Percentiles rank a stretch among this genome's conserved stretches.
Conservation (phyloP, 2,888 invertebrate species). For the Dicranocentrus wangi region DNA sequence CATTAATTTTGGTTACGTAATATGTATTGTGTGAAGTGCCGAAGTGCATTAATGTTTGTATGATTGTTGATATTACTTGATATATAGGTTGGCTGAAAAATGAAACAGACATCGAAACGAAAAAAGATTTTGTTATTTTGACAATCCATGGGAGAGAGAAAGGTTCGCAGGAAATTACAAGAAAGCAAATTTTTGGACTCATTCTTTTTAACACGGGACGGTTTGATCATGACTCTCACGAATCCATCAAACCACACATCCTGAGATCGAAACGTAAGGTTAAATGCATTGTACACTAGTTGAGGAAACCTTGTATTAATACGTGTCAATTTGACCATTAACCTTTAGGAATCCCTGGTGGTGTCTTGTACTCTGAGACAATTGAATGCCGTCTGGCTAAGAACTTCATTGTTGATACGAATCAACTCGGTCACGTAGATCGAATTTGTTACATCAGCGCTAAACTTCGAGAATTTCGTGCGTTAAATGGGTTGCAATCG, state of each 20-base stretch:
- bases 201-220: neutral
- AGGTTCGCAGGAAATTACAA: neutral
- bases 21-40: too few relatives aligned
- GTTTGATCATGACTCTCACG: too few relatives aligned
- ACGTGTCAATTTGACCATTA: conserved; percentile 1
- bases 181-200: conserved; percentile 33
- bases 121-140: conserved; percentile 44
- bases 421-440: conserved; percentile 21
- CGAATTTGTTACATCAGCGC: conserved; percentile 58
- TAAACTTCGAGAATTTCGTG: conserved; percentile 67
- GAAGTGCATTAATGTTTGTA: too few relatives aligned
- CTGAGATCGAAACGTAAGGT: too few relatives aligned
- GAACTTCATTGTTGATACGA: conserved; percentile 11
- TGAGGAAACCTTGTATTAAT: too few relatives aligned
- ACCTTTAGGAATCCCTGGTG: too few relatives aligned
- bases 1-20: too few relatives aligned
- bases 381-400: conserved; percentile 8
- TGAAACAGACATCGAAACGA: conserved; percentile 25
- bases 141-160: conserved; percentile 10
- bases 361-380: conserved; percentile 18
- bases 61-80: too few relatives aligned
- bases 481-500: conserved; percentile 41
- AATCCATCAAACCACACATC: too few relatives aligned
- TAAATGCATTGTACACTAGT: too few relatives aligned
- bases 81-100: neutral